These are phyloP conservation scores for Gymnothorax javanicus DNA, from an alignment of 2,797 vertebrate genomes.

Conservation along the genomic window DNA sequence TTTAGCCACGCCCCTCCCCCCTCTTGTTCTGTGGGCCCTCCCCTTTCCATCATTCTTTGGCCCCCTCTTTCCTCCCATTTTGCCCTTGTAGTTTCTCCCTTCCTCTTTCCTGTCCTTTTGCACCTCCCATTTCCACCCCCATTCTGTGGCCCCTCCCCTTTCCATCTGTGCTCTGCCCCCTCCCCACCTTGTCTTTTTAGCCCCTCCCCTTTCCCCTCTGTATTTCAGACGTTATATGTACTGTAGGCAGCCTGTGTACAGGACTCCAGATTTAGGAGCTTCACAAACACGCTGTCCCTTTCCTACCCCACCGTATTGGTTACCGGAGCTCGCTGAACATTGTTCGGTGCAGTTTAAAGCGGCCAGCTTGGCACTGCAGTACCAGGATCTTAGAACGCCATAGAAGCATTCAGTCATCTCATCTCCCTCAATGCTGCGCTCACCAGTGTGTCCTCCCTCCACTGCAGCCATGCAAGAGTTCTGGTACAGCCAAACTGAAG, in stretches of 20 bases:
- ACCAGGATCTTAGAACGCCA: conserved; percentile 18
- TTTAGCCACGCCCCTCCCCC: no score
- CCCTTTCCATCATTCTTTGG: fast-evolving
- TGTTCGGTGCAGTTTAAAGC: background rate
- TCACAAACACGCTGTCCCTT: background rate
- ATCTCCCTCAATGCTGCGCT: conserved; percentile 43
- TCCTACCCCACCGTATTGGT: background rate
- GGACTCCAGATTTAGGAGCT: no score
- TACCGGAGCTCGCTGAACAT: background rate
- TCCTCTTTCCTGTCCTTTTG: fast-evolving
- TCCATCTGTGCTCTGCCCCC: background rate
- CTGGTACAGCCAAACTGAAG: background rate
- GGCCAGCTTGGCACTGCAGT: no score
- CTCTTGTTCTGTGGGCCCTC: fast-evolving
- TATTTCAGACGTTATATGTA: no score
- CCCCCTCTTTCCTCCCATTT: background rate
- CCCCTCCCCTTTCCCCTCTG: background rate
- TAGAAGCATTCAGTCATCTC: conserved; percentile 46
- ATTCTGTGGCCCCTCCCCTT: background rate
- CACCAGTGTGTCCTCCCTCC: background rate
- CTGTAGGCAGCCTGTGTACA: no score
- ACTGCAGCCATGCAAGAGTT: background rate
- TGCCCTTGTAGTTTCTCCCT: no score
- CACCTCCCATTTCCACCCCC: background rate
- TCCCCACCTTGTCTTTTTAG: background rate